A percentile compares a stretch with the other conserved stretches of the same genome.
Evolutionary conservation across 2,113 vertebrate species (phyloP).

Genomic region (Ranitomeya imitator): DNA sequence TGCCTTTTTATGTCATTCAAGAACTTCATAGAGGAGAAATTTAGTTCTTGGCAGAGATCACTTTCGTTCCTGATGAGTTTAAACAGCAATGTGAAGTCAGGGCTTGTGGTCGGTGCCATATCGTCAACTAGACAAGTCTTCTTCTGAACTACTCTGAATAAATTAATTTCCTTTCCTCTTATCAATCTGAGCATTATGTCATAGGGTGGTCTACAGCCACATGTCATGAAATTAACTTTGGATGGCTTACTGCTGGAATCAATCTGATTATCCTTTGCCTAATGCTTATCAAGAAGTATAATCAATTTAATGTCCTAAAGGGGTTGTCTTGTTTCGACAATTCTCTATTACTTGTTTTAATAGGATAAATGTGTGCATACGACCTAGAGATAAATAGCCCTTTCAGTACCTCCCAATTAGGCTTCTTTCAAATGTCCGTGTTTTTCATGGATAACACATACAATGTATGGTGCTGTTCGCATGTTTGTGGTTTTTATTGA

Average conservation of each 20-base stretch:
- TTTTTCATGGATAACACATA: too few species aligned
- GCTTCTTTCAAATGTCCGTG: too few species aligned
- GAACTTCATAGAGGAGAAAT: background rate
- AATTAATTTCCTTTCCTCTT: slow-evolving; percentile 2
- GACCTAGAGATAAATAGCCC: background rate
- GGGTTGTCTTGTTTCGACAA: background rate
- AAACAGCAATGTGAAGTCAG: slow-evolving; percentile 2
- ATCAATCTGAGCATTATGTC: slow-evolving; percentile 3
- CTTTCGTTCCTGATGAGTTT: slow-evolving; percentile 16
- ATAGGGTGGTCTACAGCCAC: background rate
- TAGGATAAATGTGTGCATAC: background rate
- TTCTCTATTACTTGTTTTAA: background rate
- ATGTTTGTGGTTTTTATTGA: too few species aligned
- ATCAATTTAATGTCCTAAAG: background rate
- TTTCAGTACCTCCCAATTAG: background rate
- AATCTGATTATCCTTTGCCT: background rate
- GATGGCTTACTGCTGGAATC: background rate
- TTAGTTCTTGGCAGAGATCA: background rate
- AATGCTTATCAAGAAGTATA: background rate
- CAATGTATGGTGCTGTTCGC: too few species aligned
- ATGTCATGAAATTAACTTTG: background rate
- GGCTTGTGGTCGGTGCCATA: slow-evolving; percentile 11
- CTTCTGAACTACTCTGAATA: background rate
- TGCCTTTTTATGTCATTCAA: background rate
- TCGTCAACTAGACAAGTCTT: slow-evolving; percentile 11